These are phyloP conservation scores for Trichacis sp. DNA, from an alignment of 2,888 invertebrate genomes.

Conservation along the genomic window DNA sequence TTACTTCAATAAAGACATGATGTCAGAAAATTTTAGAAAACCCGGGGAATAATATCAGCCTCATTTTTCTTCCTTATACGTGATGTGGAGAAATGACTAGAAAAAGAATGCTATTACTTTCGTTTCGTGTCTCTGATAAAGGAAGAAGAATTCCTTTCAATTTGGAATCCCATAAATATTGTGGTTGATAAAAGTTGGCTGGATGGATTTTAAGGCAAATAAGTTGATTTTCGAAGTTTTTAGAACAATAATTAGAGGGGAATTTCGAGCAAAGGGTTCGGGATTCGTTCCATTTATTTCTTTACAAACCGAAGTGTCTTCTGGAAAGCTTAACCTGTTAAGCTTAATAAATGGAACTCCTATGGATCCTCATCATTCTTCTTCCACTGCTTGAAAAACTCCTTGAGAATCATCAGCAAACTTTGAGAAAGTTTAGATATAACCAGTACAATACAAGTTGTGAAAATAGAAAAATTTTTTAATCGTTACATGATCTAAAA, in stretches of 20 bases:
- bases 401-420: conserved; percentile 23
- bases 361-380: conserved; percentile 31
- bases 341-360: conserved; percentile 37
- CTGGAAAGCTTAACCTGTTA: conserved; percentile 32
- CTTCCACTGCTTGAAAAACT: conserved; percentile 25
- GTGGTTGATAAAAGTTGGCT: not conserved
- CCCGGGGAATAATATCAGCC: too few species aligned
- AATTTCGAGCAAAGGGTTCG: too few species aligned
- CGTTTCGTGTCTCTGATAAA: not conserved
- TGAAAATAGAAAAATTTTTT: not conserved
- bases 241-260: too few species aligned
- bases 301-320: conserved; percentile 30
- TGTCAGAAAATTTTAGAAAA: too few species aligned
- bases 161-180: not conserved
- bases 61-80: not conserved
- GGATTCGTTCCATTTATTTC: conserved; percentile 24
- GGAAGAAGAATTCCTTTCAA: not conserved
- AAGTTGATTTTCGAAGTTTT: too few species aligned
- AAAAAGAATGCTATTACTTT: not conserved
- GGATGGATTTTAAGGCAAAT: too few species aligned
- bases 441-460: not conserved
- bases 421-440: conserved; percentile 4
- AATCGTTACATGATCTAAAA: not conserved
- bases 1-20: too few species aligned
- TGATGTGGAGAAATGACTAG: not conserved